Base-by-base conservation (phyloP, 2,797 vertebrate genomes). In the Etheostoma perlongum region DNA sequence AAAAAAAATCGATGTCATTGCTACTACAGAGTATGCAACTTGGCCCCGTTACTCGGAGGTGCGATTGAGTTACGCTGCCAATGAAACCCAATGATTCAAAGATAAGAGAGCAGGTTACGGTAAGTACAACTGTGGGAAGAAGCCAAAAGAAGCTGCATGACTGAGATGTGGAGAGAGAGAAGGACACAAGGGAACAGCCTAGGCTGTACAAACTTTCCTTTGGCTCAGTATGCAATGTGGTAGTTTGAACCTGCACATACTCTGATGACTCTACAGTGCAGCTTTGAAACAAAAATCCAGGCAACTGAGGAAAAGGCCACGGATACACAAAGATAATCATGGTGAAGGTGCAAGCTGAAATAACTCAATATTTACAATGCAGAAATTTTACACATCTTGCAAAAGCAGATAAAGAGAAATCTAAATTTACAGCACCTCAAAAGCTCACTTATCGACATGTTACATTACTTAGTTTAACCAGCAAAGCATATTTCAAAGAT, bases 31-130 rank as follows among this genome's bases (percentile, higher is more conserved):
- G 51, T 63, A 23, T 76, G 57, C 59, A 75, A 47, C 78, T 74
- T 36, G 67, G 82, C 72, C 23, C n/a, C 1, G 13, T 53, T 77
- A 65, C 78, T 49, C 27, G 8, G 71, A 60, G 71, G 51, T 16
- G 71, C 0, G 49, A 78, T 90, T 15, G 61, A 79, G 76, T 90
- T 90, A 86, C 84, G 15, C 61, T 10, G 62, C 48, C 55, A 54
- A 53, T 82, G 91, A 91, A 90, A 88, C 80, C 83, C 74, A 76
- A 87, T 19, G 67, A 88, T 67, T 62, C 67, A 70, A 53, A 78
- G 79, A 80, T 68, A 74, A 75, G 67, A 84, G 67, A 72, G 78
- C 30, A 18, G 53, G 72, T 79, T 54, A 51, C 11, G 44, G 65
- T 16, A 47, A 88, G 55, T 63, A 76, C 61, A 75, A 74, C 19